A percentile compares a stretch with the other conserved stretches of the same genome.
These are phyloP conservation scores for Pachydiplax longipennis DNA, from an alignment of 2,888 invertebrate genomes.

Conservation along the genomic window DNA sequence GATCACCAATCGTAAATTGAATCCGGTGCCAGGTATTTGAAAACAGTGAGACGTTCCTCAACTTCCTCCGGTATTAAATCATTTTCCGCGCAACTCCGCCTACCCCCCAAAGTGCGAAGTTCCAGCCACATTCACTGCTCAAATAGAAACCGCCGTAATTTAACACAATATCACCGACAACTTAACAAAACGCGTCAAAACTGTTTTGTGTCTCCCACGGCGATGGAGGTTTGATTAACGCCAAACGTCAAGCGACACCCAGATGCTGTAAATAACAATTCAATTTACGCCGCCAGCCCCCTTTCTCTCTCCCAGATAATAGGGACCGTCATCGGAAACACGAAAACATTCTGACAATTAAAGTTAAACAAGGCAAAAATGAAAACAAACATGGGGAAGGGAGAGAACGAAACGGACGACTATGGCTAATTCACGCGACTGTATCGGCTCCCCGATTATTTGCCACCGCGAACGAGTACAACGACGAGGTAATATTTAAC, in stretches of 20 bases:
- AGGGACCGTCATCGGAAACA: neutral
- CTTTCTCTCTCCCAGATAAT: neutral
- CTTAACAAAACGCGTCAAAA: neutral
- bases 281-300: neutral
- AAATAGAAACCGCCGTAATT: too few relatives aligned
- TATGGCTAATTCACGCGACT: neutral
- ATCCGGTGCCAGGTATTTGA: too few relatives aligned
- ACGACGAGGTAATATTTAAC: constrained; percentile 8
- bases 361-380: neutral
- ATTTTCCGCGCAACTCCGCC: neutral
- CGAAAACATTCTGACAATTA: neutral
- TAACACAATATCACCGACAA: too few relatives aligned
- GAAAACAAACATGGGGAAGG: neutral
- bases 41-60: too few relatives aligned
- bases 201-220: neutral
- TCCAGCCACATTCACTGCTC: too few relatives aligned
- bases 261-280: neutral
- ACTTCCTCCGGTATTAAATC: neutral
- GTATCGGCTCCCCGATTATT: neutral
- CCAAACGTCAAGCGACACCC: neutral
- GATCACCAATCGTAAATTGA: too few relatives aligned
- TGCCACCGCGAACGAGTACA: neutral
- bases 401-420: neutral
- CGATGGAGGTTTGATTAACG: neutral
- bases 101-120: too few relatives aligned